A percentile compares a stretch with the other conserved stretches of the same genome.
phyloP scores from a whole-genome alignment of 2,888 invertebrate genomes.

The Phaonia tiefii region DNA sequence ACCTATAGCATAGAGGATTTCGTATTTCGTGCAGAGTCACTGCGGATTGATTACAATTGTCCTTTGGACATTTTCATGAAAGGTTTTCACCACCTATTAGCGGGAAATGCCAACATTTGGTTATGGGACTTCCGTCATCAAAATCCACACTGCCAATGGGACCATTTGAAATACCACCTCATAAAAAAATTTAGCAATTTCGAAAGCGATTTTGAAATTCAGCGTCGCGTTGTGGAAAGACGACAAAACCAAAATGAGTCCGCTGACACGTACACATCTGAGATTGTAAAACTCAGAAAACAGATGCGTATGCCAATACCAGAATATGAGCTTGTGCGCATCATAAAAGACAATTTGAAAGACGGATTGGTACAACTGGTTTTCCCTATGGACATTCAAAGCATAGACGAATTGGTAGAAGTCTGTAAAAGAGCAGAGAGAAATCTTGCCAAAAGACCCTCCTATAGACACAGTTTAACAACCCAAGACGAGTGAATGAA shows the following conservation, averaged over 20 bases:
- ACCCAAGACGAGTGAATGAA: neutral
- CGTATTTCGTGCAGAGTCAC: conserved; percentile 25
- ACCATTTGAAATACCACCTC: neutral
- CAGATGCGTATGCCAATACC: conserved; percentile 3
- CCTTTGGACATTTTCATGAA: conserved; percentile 31
- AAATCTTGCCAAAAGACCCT: neutral
- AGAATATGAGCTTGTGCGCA: neutral
- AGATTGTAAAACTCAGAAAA: conserved; percentile 5
- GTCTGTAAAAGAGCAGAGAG: conserved; percentile 6
- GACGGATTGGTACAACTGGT: neutral
- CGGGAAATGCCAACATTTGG: neutral
- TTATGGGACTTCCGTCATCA: neutral
- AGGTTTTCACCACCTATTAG: conserved; percentile 34
- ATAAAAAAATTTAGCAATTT: conserved; percentile 16
- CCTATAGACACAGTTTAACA: neutral
- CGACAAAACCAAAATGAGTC: neutral
- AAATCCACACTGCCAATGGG: conserved; percentile 3
- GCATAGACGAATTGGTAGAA: neutral
- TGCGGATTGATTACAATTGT: conserved; percentile 18
- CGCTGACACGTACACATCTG: conserved; percentile 1
- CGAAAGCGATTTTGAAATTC: too few species aligned
- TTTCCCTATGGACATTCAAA: neutral
- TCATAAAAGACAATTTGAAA: neutral
- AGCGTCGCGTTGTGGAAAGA: conserved; percentile 13
- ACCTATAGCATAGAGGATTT: conserved; percentile 20